phyloP scores from a whole-genome alignment of 2,888 invertebrate species.

The Dermolepida albohirtum region DNA sequence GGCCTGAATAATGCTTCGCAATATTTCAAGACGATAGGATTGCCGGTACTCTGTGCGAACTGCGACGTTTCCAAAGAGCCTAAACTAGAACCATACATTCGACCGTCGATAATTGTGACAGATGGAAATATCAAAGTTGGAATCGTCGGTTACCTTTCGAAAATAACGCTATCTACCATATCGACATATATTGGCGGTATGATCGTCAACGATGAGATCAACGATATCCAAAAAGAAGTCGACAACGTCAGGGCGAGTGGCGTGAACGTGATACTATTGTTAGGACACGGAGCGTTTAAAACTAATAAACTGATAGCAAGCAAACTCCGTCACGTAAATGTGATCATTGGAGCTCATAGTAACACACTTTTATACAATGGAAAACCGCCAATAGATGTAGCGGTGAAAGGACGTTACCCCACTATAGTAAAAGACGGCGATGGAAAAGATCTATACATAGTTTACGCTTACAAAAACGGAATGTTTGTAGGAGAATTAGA shows the following conservation, averaged over 20 bases:
- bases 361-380: slow-evolving; percentile 90
- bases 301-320: background rate
- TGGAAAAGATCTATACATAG: slow-evolving; percentile 81
- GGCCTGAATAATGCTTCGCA: slow-evolving; percentile 81
- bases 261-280: slow-evolving; percentile 73
- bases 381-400: slow-evolving; percentile 74
- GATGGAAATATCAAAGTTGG: slow-evolving; percentile 77
- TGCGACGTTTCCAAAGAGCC: slow-evolving; percentile 68
- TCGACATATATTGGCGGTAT: background rate
- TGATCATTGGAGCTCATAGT: slow-evolving; percentile 90
- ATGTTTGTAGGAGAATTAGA: slow-evolving; percentile 88
- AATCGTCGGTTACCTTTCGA: slow-evolving; percentile 88
- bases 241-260: background rate
- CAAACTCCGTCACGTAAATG: slow-evolving; percentile 68
- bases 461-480: slow-evolving; percentile 91
- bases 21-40: slow-evolving; percentile 76
- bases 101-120: slow-evolving; percentile 71
- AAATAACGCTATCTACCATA: slow-evolving; percentile 52
- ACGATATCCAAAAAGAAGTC: background rate
- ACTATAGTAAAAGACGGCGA: slow-evolving; percentile 74
- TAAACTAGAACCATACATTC: slow-evolving; percentile 73
- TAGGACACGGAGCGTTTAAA: slow-evolving; percentile 83
- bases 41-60: slow-evolving; percentile 84
- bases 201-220: background rate
- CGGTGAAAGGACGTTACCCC: slow-evolving; percentile 81